Conservation (phyloP, 2,888 invertebrate species). For the Ctenicera cuprea region DNA sequence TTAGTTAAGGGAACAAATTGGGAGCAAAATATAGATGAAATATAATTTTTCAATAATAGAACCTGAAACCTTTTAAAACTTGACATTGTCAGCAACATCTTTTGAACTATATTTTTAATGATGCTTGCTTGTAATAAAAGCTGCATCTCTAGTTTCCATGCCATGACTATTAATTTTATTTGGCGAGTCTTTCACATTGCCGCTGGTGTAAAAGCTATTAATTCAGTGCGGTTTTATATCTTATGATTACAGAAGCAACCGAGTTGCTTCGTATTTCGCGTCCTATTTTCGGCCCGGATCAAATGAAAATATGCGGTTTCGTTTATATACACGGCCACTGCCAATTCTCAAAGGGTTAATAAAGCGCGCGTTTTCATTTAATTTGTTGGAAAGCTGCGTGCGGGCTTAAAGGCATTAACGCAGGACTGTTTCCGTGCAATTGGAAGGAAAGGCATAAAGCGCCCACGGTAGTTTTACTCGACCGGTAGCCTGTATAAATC, state of each 20-base stretch:
- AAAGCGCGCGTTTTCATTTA: conserved; percentile 20
- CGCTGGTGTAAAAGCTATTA: neutral
- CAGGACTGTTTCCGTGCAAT: conserved; percentile 16
- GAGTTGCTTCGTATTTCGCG: neutral
- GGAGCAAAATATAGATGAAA: too few relatives aligned
- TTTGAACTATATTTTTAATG: conserved; percentile 1
- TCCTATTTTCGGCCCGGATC: neutral
- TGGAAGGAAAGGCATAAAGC: conserved; percentile 16
- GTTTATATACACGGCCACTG: conserved; percentile 6
- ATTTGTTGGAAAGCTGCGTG: conserved; percentile 29
- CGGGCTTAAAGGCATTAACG: conserved; percentile 23
- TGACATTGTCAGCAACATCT: neutral
- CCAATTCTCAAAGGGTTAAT: conserved; percentile 30
- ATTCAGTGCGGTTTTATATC: neutral
- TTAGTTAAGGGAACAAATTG: too few relatives aligned
- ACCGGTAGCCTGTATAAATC: conserved; percentile 27
- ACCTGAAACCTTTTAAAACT: too few relatives aligned
- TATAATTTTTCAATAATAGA: too few relatives aligned
- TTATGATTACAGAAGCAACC: neutral
- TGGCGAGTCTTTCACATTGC: neutral
- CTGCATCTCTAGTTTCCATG: neutral
- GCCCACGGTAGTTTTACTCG: conserved; percentile 13
- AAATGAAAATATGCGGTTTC: conserved; percentile 24
- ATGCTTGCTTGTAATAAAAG: neutral
- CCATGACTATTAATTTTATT: neutral